These are phyloP conservation scores for Threskiornis aethiopicus DNA, from an alignment of 2,797 vertebrate genomes.

Conservation along the genomic window DNA sequence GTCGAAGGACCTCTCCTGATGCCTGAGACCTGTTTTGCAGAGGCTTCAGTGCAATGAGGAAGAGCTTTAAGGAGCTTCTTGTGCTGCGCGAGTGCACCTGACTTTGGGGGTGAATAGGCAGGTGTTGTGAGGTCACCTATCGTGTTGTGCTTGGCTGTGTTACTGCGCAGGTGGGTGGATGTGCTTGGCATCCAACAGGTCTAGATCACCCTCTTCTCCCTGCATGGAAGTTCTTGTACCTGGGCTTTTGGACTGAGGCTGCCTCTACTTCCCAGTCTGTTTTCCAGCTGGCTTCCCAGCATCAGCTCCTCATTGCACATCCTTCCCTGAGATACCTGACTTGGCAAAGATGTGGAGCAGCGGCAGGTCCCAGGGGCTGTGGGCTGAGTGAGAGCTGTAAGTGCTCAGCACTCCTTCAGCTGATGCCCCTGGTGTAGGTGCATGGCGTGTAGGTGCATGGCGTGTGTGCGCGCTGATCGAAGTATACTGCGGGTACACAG, in stretches of 20 bases:
- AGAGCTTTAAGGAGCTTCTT: background rate
- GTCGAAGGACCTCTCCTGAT: background rate
- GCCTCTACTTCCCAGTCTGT: background rate
- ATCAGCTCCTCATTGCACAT: background rate
- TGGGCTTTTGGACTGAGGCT: background rate
- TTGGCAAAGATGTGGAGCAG: background rate
- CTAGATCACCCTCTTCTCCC: background rate
- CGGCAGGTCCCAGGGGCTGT: background rate
- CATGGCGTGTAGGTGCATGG: accelerated
- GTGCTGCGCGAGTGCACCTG: background rate
- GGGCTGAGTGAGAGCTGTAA: background rate
- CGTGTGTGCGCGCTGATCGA: background rate
- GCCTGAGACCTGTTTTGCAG: background rate
- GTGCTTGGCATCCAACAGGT: background rate
- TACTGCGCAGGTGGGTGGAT: background rate
- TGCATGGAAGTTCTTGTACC: background rate
- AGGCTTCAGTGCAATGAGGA: background rate
- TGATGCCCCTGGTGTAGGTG: background rate
- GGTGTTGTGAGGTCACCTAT: background rate
- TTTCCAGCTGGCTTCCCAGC: constrained; percentile 1
- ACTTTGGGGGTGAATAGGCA: background rate
- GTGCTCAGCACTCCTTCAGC: background rate
- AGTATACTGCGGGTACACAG: background rate
- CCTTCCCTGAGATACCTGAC: background rate
- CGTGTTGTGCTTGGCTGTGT: background rate